Base-by-base conservation (phyloP, 2,888 invertebrate genomes). In the Amblyjoppa fuscipennis region DNA sequence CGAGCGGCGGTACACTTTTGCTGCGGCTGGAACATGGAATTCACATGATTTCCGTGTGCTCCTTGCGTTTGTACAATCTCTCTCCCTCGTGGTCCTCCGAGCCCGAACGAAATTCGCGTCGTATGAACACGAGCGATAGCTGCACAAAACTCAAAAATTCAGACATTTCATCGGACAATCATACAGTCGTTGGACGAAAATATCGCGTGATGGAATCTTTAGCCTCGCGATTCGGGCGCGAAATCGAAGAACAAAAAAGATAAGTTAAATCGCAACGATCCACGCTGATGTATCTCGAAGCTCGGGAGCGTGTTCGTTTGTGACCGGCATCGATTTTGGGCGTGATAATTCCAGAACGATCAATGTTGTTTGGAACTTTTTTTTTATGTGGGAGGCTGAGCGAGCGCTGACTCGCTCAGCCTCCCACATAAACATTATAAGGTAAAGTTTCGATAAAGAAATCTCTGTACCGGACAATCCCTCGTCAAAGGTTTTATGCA, bases 171-270 rank as follows among this genome's bases (percentile, higher is more conserved):
- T 31, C 28, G 61, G 20, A 20, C 75, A 64, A 64, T 49, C 64
- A 49, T 64, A 64, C 34, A 61, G 49, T 64, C 75, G 64, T 64
- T 49, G 74, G n/a, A 34, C 25, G 2, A 64, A 31, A n/a, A 34
- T 75, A 75, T 75, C 75, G 75, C 75, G 75, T 75, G 75, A 64
- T 74, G 74, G 74, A 45, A 61, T 74, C 45, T 61, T 61, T 49
- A 49, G 11, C 13, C 61, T 31, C 61, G n/a, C 31, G 7, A 28
- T 20, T 16, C 45, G 38, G n/a, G 59, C 45, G 20, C n/a, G 34
- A 64, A 16, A 49, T 49, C 28, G 59, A 13, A 59, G 28, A 31
- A 49, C 31, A 16, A 11, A 38, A 53, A 49, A 69, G 6, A 31
- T 28, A 25, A 38, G 31, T 41, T 16, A 6, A 41, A 41, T 59